phyloP scores from a whole-genome alignment of 2,113 vertebrate species.

The Gallinago jamesoni region DNA sequence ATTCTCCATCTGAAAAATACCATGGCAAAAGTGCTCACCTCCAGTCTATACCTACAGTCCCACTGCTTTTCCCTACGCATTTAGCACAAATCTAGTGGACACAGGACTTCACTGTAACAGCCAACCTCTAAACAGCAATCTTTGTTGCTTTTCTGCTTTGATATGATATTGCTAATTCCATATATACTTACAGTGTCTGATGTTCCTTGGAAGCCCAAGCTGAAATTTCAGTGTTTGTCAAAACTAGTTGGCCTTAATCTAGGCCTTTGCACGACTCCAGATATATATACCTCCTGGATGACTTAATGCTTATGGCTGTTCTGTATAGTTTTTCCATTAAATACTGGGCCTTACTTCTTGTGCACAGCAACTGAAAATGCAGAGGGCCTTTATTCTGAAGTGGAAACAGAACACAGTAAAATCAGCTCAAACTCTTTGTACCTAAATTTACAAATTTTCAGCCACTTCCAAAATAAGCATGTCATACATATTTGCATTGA shows the following conservation, averaged over 20 bases:
- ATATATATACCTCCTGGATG: not conserved
- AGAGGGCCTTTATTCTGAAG: not conserved
- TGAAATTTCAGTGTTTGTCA: not conserved
- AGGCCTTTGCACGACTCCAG: not conserved
- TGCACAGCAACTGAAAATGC: not conserved
- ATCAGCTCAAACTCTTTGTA: not conserved
- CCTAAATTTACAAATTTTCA: not conserved
- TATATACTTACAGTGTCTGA: not conserved
- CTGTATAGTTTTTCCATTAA: not conserved
- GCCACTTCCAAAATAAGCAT: not conserved
- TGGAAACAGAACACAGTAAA: not conserved
- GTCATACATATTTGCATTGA: slow-evolving; percentile 4
- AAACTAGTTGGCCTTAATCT: not conserved
- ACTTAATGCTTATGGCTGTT: not conserved
- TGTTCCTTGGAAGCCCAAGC: not conserved
- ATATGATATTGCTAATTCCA: not conserved
- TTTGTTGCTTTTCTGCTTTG: not conserved
- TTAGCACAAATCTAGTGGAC: not conserved
- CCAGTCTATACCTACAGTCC: not conserved
- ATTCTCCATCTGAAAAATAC: not conserved
- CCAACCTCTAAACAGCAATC: not conserved
- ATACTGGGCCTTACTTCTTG: not conserved
- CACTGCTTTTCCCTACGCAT: not conserved
- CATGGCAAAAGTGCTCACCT: not conserved
- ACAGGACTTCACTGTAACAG: not conserved